Evolutionary conservation across 2,888 invertebrate genomes (phyloP), one percentile per base, ranked within the genome.

Genomic region (Protula sp.): DNA sequence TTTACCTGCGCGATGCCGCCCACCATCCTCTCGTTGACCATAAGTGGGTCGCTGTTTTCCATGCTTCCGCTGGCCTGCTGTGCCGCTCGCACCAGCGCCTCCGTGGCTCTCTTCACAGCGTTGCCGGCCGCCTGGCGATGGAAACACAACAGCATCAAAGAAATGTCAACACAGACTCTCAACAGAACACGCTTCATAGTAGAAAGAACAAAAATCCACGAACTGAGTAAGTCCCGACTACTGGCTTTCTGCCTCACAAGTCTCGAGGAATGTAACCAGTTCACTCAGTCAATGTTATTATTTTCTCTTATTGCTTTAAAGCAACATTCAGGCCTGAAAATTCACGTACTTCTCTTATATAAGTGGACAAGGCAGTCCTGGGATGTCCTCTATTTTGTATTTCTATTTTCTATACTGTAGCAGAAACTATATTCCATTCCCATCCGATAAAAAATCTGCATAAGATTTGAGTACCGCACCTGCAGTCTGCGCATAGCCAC

Each of bases 141-240:
- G 30, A 57, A 81, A 77, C 71, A 82, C 83, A 0, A 97, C 97
- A 0, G 94, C 94, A 67, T 97, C 90, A 58, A 97, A 86, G 0
- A 97, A 97, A 81, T 97, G 94, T 0, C 95, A 95, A 97, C 97
- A 97, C 79, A 97, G 95, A 0, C 94, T 95, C 82, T 97, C 95
- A 24, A 47, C 3, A 5, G 48, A 24, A 28, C 4, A 47, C 45
- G 19, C 24, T 3, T 26, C 19, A 19, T 2, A 45, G 4, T 26
- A 54, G 9, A 9, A 5, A 54, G 4, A n/a, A 4, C 55, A 3
- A 22, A 2, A 3, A 2, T 22, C 22, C 55, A 50, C 2, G 1
- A 54, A 54, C 29, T 54, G 27, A 29, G 31, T 22, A 19, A 14
- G 14, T 19, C 26, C n/a, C n/a, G n/a, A n/a, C n/a, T n/a, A n/a